A percentile compares a stretch with the other conserved stretches of the same genome.
Conservation (phyloP, 2,888 invertebrate genomes). For the Eristalinus sepulchralis region DNA sequence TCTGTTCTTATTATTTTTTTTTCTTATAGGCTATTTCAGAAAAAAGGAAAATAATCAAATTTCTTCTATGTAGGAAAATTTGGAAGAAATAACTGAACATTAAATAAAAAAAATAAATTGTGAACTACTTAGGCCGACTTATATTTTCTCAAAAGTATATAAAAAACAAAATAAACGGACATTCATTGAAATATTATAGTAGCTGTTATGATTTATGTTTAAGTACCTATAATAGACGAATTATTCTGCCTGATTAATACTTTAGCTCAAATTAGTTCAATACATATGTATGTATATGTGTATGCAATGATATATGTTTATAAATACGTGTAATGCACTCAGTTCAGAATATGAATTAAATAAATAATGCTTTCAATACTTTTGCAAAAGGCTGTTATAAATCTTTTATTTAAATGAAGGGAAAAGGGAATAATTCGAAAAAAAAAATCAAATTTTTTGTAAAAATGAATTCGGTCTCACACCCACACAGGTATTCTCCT, state of each 20-base stretch:
- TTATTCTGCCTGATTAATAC: conserved; percentile 47
- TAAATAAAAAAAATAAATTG: too few relatives aligned
- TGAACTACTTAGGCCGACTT: too few relatives aligned
- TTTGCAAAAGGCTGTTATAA: conserved; percentile 38
- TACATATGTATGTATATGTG: not conserved
- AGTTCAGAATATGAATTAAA: not conserved
- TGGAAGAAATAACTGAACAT: too few relatives aligned
- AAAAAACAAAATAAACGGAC: not conserved
- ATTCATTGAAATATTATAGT: not conserved
- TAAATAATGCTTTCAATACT: conserved; percentile 1
- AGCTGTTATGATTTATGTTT: not conserved
- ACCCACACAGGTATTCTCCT: not conserved
- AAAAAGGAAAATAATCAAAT: too few relatives aligned
- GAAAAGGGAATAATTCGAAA: too few relatives aligned
- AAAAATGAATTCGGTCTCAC: not conserved
- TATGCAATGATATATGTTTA: not conserved
- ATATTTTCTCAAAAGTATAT: not conserved
- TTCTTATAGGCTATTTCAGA: too few relatives aligned
- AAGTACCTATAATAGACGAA: conserved; percentile 8
- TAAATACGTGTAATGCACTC: not conserved
- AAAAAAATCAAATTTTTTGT: too few relatives aligned
- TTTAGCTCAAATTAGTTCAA: conserved; percentile 56
- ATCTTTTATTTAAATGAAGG: conserved; percentile 31
- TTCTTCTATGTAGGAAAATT: too few relatives aligned
- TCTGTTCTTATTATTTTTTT: too few relatives aligned